Base-by-base conservation (phyloP, 2,888 invertebrate genomes). In the Synanthedon andrenaeformis region DNA sequence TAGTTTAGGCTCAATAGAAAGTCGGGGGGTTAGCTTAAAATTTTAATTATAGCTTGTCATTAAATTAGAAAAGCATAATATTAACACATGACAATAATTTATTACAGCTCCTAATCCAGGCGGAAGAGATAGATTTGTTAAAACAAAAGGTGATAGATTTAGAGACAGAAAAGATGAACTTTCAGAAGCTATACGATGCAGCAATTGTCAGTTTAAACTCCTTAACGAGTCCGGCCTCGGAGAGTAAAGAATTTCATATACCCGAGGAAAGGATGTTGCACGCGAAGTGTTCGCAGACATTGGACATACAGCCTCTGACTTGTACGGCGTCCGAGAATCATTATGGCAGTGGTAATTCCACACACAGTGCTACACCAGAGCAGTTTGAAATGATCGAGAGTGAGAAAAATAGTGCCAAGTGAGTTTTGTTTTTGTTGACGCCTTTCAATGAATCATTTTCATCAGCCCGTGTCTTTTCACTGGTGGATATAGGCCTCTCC, bases 301-400 rank as follows among this genome's bases (percentile, higher is more conserved):
- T 69, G 28, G 77, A 79, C 19, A 62, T 61, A 1, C 77, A 71
- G 51, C 88, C 86, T 0, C 60, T 88, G 28, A 82, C 88, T 10
- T 79, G 72, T 62, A 83, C 77, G 2, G 88, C 88, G 1, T 64
- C 78, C 3, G 88, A 88, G 56, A 88, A 88, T 59, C 86, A 88
- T 59, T 88, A 89, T 58, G 86, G 88, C 12, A 88, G 88, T 65
- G 79, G 79, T 1, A 70, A 85, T 55, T 88, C 89, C 0, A 88
- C 88, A 1, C 85, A 89, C 52, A 90, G 90, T 63, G 88, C 83
- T 1, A 90, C 90, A 1, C 90, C 90, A 0, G 91, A 91, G 61
- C 89, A 89, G 65, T 91, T 91, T 73, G 91, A 91, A 73, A 89
- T 91, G 63, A 90, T 91, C 59, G 90, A 90, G 53, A 89, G 76